Base-by-base conservation (phyloP, 1,140 invertebrate species). In the Camponotus vicinus region DNA sequence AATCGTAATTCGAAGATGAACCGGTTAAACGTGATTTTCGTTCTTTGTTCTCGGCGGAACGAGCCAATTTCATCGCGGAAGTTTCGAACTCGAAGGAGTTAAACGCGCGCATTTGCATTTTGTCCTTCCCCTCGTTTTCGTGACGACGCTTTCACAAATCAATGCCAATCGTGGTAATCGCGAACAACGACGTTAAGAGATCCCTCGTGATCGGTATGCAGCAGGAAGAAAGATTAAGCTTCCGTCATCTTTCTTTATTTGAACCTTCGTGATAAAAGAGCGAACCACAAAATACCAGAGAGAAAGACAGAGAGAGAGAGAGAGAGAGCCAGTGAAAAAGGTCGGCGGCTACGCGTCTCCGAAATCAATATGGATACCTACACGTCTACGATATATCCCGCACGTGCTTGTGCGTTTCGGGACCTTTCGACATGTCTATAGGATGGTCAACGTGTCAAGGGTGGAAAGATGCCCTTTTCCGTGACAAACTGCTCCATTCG, bases 301-400 rank as follows among this genome's bases (percentile, higher is more conserved):
- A 5, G 13, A 6, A 9, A 52, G 15, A 49, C 2, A 49, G 11
- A 49, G 11, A 57, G 57, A 34, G 37, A 15, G 49, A 15, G 52
- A 57, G n/a, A n/a, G 34, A 55, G 49, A 69, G 15, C n/a, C 21
- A 69, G 34, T 45, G 82, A 49, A 49, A 85, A 42, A 80, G 69
- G 82, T 78, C 79, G 75, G 57, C 59, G 76, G 42, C 83, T 79
- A 85, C 80, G 86, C 70, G 73, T 75, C 85, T 79, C 49, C 79
- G 45, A 86, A 86, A 88, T 88, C 86, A 88, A 88, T 88, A 87
- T 85, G 82, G 63, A 87, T 87, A 85, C 82, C 73, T 75, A 71
- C 49, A 63, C 76, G 78, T 76, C 27, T 40, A 57, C 59, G 85
- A 83, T 83, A 83, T 75, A 55, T 45, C 45, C 27, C 49, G 63